Percentiles rank a stretch among this genome's conserved stretches.
Evolutionary conservation across 2,888 invertebrate species (phyloP).

Genomic region (Periphyllus acericola): DNA sequence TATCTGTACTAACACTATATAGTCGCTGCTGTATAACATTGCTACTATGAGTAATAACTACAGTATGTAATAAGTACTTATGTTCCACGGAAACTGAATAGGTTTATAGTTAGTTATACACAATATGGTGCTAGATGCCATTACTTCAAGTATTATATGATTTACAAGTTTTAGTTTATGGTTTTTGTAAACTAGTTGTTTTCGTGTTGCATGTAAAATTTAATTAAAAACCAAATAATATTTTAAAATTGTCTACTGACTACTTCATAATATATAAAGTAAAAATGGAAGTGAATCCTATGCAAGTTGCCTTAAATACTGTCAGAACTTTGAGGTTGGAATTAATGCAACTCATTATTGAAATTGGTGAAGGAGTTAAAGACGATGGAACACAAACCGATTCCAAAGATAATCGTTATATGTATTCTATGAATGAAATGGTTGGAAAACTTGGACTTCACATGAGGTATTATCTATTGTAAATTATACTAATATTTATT

Average conservation of each 20-base stretch:
- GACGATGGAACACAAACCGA: conserved; percentile 84
- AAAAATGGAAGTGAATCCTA: conserved; percentile 62
- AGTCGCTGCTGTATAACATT: too few species aligned
- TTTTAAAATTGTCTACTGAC: neutral
- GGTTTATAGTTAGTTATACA: too few species aligned
- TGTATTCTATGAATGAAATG: conserved; percentile 69
- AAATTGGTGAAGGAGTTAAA: conserved; percentile 82
- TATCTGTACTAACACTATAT: too few species aligned
- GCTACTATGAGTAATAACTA: too few species aligned
- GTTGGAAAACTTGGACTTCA: conserved; percentile 76
- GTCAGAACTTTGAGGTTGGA: conserved; percentile 83
- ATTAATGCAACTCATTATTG: conserved; percentile 86
- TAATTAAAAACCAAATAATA: neutral
- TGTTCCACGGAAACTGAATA: too few species aligned
- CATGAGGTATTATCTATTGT: conserved; percentile 72
- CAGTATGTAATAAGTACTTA: too few species aligned
- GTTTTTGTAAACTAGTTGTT: too few species aligned
- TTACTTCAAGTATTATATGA: too few species aligned
- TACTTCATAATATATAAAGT: neutral
- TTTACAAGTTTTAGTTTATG: too few species aligned
- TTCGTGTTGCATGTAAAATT: neutral
- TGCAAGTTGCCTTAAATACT: conserved; percentile 75
- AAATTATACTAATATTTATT: conserved; percentile 70
- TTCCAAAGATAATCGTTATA: conserved; percentile 71
- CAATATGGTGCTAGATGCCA: too few species aligned